These are phyloP conservation scores for Babylonia areolata DNA, from an alignment of 1,140 invertebrate species.

Conservation along the genomic window DNA sequence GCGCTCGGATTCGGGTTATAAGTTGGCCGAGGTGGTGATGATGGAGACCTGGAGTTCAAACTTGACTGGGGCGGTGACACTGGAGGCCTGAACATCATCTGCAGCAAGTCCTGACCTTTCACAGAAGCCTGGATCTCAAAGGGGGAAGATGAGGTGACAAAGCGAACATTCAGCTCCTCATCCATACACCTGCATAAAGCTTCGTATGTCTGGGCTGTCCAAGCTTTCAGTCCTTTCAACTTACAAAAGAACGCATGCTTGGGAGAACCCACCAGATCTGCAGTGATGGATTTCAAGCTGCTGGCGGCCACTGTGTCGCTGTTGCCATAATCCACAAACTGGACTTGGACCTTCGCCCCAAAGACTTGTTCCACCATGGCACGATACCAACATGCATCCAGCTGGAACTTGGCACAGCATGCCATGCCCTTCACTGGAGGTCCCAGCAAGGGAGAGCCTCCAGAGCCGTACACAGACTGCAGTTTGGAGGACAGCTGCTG, in stretches of 20 bases:
- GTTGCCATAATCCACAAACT: slow-evolving; percentile 78
- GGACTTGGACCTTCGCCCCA: slow-evolving; percentile 80
- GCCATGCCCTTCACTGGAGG: slow-evolving; percentile 32
- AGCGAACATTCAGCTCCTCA: slow-evolving; percentile 46
- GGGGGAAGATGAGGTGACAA: slow-evolving; percentile 34
- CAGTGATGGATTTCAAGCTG: slow-evolving; percentile 41
- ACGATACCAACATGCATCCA: slow-evolving; percentile 86
- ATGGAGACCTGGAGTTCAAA: background rate
- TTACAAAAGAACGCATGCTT: slow-evolving; percentile 50
- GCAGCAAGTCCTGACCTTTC: slow-evolving; percentile 45
- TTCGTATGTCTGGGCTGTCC: slow-evolving; percentile 32
- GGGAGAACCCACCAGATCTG: slow-evolving; percentile 43
- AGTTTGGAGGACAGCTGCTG: slow-evolving; percentile 25
- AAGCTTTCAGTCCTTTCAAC: slow-evolving; percentile 40
- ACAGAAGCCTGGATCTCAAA: slow-evolving; percentile 48
- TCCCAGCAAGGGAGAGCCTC: slow-evolving; percentile 7
- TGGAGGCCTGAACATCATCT: slow-evolving; percentile 43
- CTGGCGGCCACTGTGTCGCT: slow-evolving; percentile 39
- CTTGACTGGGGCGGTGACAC: slow-evolving; percentile 39
- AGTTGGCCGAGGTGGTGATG: background rate
- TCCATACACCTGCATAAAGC: slow-evolving; percentile 44
- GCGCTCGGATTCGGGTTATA: background rate
- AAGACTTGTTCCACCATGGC: slow-evolving; percentile 81
- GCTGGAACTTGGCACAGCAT: slow-evolving; percentile 81
- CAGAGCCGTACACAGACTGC: slow-evolving; percentile 25